Evolutionary conservation across 2,113 vertebrate species (phyloP).

Genomic region (Sinocyclocheilus grahami): DNA sequence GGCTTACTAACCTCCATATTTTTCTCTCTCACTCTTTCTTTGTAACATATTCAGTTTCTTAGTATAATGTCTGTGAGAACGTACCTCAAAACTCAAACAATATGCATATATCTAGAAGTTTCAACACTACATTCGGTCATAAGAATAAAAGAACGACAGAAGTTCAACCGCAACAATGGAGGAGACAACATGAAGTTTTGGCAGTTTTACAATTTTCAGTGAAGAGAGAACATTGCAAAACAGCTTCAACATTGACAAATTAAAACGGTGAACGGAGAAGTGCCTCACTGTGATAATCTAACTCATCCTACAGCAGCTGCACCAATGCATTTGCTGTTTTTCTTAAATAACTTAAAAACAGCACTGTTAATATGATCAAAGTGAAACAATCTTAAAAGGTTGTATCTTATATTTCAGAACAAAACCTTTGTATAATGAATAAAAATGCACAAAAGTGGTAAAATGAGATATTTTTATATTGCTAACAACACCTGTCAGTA

Average conservation of each 20-base stretch:
- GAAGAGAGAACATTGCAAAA: slow-evolving; percentile 63
- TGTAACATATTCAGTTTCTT: slow-evolving; percentile 68
- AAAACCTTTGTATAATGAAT: slow-evolving; percentile 21
- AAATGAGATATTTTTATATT: slow-evolving; percentile 16
- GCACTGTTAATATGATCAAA: background rate
- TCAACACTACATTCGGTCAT: slow-evolving; percentile 83
- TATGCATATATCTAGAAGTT: slow-evolving; percentile 79
- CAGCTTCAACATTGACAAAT: slow-evolving; percentile 69
- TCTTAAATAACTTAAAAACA: background rate
- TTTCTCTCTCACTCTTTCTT: slow-evolving; percentile 46
- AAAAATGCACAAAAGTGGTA: slow-evolving; percentile 30
- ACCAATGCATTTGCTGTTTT: background rate
- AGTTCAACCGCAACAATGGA: slow-evolving; percentile 61
- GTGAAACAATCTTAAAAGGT: background rate
- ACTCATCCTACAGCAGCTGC: background rate
- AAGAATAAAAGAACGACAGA: slow-evolving; percentile 75
- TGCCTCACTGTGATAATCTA: background rate
- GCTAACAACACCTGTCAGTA: slow-evolving; percentile 45
- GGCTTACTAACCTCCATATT: slow-evolving; percentile 69
- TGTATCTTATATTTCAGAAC: background rate
- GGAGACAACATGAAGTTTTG: slow-evolving; percentile 65
- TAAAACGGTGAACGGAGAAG: background rate
- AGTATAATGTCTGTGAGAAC: slow-evolving; percentile 78
- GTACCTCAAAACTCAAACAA: slow-evolving; percentile 74
- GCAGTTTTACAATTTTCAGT: slow-evolving; percentile 70